Conservation (phyloP, 2,888 invertebrate genomes). For the Hyposoter didymator region DNA sequence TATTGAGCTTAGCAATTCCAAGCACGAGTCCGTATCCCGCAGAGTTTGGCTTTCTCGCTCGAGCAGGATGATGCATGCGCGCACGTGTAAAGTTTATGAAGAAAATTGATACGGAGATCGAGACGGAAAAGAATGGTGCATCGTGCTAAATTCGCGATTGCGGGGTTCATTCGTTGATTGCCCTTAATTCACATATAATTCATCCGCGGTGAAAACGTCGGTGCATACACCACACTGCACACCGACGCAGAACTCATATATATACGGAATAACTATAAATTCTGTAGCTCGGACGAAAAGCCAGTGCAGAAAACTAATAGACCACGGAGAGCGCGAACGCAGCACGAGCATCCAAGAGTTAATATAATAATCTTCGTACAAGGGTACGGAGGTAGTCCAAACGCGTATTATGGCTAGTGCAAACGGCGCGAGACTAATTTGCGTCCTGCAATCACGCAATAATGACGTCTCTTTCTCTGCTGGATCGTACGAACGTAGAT, state of each 20-base stretch:
- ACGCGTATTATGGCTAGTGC: constrained; percentile 68
- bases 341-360: constrained; percentile 69
- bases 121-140: constrained; percentile 29
- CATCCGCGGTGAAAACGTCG: constrained; percentile 60
- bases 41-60: constrained; percentile 36
- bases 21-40: constrained; percentile 36
- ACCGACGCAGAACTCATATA: constrained; percentile 14
- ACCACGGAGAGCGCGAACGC: constrained; percentile 37
- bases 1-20: constrained; percentile 8
- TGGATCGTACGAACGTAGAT: constrained; percentile 4
- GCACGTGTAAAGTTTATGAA: constrained; percentile 4
- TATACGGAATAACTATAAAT: constrained; percentile 51
- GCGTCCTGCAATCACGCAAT: constrained; percentile 76
- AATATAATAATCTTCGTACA: constrained; percentile 75
- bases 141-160: constrained; percentile 32
- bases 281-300: constrained; percentile 11
- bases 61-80: constrained; percentile 38
- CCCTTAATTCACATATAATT: constrained; percentile 79
- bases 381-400: constrained; percentile 50
- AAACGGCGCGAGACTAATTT: constrained; percentile 74
- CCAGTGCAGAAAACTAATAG: constrained; percentile 54
- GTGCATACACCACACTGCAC: constrained; percentile 4
- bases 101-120: constrained; percentile 12
- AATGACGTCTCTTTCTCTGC: constrained; percentile 70
- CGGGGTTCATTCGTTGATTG: constrained; percentile 71